Evolutionary conservation across 2,113 vertebrate species (phyloP).

Genomic region (Rhea pennata): DNA sequence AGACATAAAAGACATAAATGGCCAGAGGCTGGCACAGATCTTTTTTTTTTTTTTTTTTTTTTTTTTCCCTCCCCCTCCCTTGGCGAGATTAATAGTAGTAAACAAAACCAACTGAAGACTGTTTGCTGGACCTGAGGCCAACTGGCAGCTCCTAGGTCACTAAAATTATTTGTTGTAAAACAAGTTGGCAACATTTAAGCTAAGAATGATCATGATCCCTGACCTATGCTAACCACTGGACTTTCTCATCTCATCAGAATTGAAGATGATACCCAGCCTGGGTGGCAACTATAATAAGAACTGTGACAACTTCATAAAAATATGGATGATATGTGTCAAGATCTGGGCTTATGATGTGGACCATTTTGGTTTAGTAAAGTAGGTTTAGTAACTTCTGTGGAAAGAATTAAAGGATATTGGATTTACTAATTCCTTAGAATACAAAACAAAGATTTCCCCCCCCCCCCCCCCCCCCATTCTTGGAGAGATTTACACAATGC

Average conservation of each 20-base stretch:
- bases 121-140: background rate
- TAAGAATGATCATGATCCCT: background rate
- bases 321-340: background rate
- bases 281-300: background rate
- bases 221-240: background rate
- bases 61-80: background rate
- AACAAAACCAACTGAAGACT: background rate
- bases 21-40: background rate
- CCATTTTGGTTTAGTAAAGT: background rate
- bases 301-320: background rate
- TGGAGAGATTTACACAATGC: background rate
- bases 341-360: background rate
- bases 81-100: background rate
- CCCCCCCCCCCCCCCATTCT: background rate
- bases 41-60: background rate
- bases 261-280: background rate
- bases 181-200: background rate
- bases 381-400: background rate
- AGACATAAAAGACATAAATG: background rate
- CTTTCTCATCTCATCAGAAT: background rate
- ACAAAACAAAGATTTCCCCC: background rate
- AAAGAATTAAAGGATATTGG: accelerated
- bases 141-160: background rate
- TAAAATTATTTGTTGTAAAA: background rate
- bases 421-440: background rate